Evolutionary conservation across 2,888 invertebrate genomes (phyloP).

Genomic region (Ischnura elegans): DNA sequence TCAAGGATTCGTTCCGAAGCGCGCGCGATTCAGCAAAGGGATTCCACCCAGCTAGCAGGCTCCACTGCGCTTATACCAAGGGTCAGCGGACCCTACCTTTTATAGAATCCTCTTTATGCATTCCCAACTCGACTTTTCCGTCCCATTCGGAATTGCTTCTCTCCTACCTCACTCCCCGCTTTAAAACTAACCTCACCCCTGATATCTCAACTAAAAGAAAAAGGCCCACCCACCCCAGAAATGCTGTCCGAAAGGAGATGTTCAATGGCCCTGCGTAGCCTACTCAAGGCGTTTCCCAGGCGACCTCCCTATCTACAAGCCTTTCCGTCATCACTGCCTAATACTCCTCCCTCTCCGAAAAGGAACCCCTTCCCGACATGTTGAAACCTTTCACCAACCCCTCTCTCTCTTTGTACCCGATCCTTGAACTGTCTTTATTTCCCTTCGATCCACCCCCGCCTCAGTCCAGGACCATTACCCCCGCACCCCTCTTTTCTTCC

Average conservation of each 20-base stretch:
- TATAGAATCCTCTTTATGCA: not conserved
- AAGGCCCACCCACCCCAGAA: not conserved
- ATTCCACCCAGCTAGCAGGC: too few relatives aligned
- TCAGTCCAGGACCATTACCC: not conserved
- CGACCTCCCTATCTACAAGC: not conserved
- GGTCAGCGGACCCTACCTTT: not conserved
- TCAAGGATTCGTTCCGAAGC: conserved; percentile 39
- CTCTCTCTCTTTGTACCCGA: not conserved
- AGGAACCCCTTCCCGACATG: not conserved
- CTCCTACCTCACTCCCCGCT: not conserved
- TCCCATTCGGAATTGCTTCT: not conserved
- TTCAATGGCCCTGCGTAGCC: conserved; percentile 15
- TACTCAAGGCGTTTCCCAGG: not conserved
- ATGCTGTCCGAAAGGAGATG: not conserved
- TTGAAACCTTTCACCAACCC: not conserved
- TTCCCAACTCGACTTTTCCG: not conserved
- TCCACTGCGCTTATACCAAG: too few relatives aligned
- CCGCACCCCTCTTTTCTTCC: conserved; percentile 5
- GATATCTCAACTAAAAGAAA: too few relatives aligned
- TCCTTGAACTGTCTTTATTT: conserved; percentile 14
- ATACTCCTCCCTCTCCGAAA: not conserved
- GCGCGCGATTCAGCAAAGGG: too few relatives aligned
- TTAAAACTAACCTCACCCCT: not conserved
- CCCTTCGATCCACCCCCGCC: not conserved
- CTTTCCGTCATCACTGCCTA: not conserved